These are phyloP conservation scores for Eurytoma californica DNA, from an alignment of 2,888 invertebrate genomes.

Conservation along the genomic window DNA sequence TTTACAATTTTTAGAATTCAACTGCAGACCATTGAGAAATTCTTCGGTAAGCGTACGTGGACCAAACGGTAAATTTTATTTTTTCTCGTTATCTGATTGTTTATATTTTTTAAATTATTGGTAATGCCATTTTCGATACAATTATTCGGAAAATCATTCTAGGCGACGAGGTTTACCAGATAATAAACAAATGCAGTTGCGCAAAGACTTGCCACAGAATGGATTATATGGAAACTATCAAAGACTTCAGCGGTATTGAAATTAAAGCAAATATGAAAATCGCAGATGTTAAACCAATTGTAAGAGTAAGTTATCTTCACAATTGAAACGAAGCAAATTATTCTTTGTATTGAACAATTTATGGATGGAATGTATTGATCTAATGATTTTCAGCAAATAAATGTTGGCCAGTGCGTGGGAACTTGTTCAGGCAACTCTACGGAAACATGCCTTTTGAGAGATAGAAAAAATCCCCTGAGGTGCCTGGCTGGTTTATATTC, in stretches of 20 bases:
- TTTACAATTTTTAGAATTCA: constrained; percentile 61
- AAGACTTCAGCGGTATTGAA: constrained; percentile 73
- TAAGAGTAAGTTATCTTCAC: constrained; percentile 64
- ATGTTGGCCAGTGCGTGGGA: constrained; percentile 74
- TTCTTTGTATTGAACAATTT: not conserved
- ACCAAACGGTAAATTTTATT: constrained; percentile 70
- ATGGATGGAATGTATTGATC: not conserved
- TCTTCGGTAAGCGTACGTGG: constrained; percentile 71
- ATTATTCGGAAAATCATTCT: not conserved
- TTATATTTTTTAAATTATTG: not conserved
- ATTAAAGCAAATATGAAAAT: constrained; percentile 68
- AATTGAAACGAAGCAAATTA: not conserved
- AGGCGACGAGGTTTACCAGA: constrained; percentile 72
- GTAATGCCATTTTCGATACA: not conserved
- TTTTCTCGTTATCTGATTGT: not conserved
- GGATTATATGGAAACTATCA: constrained; percentile 74
- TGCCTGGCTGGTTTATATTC: constrained; percentile 68
- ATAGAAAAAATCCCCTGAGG: constrained; percentile 69
- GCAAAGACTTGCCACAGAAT: constrained; percentile 73
- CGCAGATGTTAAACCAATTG: constrained; percentile 67
- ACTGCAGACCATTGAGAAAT: constrained; percentile 72
- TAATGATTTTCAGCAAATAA: constrained; percentile 69
- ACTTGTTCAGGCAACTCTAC: constrained; percentile 70
- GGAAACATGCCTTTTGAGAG: constrained; percentile 70
- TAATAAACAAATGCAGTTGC: constrained; percentile 75